Conservation (phyloP, 2,113 vertebrate genomes). For the Prochilodus magdalenae region DNA sequence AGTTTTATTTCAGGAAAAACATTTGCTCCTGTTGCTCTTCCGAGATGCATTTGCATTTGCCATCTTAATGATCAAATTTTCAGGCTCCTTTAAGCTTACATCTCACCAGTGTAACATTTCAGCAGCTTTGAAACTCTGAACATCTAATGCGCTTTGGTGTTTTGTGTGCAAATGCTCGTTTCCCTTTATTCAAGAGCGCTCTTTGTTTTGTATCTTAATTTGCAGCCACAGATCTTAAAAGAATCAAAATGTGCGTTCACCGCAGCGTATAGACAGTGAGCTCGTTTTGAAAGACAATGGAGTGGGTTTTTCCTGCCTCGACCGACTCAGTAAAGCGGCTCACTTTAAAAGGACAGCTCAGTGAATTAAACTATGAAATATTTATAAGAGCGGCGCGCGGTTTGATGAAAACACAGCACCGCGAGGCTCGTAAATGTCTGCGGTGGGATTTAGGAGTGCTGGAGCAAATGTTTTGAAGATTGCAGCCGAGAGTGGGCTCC, state of each 20-base stretch:
- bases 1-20: conserved; percentile 13
- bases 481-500: conserved; percentile 35
- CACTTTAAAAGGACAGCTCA: not conserved
- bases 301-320: not conserved
- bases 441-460: not conserved
- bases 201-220: not conserved
- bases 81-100: not conserved
- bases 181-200: not conserved
- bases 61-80: not conserved
- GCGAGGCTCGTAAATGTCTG: not conserved
- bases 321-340: conserved; percentile 14
- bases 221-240: not conserved
- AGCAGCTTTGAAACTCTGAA: not conserved
- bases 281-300: not conserved
- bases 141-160: not conserved
- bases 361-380: conserved; percentile 8
- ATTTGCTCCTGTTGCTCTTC: conserved; percentile 28
- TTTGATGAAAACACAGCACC: not conserved
- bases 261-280: too few relatives aligned
- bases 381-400: not conserved
- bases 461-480: conserved; percentile 41
- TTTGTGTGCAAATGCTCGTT: not conserved
- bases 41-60: not conserved
- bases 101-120: not conserved
- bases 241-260: too few relatives aligned